A percentile compares a stretch with the other conserved stretches of the same genome.
These are phyloP conservation scores for Isurus oxyrinchus DNA, from an alignment of 2,113 vertebrate species.

Conservation along the genomic window DNA sequence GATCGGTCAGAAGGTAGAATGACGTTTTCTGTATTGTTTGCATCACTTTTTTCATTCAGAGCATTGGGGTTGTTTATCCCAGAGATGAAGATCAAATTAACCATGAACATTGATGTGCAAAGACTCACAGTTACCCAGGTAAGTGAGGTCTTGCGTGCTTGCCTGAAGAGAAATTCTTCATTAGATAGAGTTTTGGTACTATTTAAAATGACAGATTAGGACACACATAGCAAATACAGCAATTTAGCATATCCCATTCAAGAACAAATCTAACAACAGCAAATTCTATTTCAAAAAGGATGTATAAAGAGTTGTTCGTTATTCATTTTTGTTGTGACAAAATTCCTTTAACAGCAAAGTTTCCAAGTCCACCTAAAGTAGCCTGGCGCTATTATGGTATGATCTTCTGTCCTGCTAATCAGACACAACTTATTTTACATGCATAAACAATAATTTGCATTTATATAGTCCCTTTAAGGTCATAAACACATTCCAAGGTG, in stretches of 20 bases:
- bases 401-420: not conserved
- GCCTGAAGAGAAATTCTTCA: constrained; percentile 44
- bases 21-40: fast-evolving
- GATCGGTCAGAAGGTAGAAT: not conserved
- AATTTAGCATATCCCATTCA: not conserved
- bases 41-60: not conserved
- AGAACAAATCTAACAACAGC: not conserved
- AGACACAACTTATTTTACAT: not conserved
- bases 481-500: not conserved
- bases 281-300: not conserved
- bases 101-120: constrained; percentile 56
- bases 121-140: constrained; percentile 55
- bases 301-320: not conserved
- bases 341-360: not conserved
- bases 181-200: not conserved
- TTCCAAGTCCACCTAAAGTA: not conserved
- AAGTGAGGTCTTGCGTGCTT: constrained; percentile 45
- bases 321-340: not conserved
- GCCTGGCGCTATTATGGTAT: not conserved
- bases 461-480: not conserved
- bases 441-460: not conserved
- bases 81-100: constrained; percentile 61
- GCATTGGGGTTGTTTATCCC: constrained; percentile 55
- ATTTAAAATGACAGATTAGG: not conserved
- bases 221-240: not conserved